Conservation (phyloP, 2,113 vertebrate species). For the Nothoprocta pentlandii region DNA sequence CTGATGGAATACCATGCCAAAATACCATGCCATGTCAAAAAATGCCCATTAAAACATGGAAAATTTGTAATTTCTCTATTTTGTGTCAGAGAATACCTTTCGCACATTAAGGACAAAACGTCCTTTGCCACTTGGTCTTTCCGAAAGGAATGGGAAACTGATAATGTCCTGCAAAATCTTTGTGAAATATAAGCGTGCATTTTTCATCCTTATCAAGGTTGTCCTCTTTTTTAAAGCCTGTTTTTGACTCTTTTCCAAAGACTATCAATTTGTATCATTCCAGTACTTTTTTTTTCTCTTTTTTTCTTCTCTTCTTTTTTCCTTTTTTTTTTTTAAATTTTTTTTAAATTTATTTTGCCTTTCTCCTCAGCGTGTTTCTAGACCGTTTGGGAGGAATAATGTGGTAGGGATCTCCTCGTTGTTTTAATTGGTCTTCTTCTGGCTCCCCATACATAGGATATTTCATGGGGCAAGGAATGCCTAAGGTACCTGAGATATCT, state of each 20-base stretch:
- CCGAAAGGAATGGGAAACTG: background rate
- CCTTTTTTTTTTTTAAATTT: background rate
- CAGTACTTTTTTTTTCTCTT: too few relatives aligned
- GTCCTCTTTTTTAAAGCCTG: background rate
- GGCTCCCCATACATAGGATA: accelerated
- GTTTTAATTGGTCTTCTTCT: background rate
- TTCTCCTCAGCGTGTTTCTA: too few relatives aligned
- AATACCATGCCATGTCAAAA: background rate
- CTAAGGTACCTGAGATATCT: background rate
- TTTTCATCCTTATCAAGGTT: background rate
- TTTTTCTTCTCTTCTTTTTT: background rate
- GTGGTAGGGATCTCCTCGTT: background rate
- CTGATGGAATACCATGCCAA: too few relatives aligned
- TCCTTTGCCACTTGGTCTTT: background rate
- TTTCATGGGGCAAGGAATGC: background rate
- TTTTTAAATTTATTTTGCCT: background rate
- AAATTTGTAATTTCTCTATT: background rate
- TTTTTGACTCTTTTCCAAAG: background rate
- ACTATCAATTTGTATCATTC: background rate
- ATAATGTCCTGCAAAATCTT: background rate
- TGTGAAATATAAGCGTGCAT: background rate
- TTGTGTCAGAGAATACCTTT: background rate
- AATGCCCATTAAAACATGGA: background rate
- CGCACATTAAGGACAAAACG: background rate
- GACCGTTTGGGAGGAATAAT: background rate